Evolutionary conservation across 1,140 invertebrate genomes (phyloP).

Genomic region (Plectrocnemia conspersa): DNA sequence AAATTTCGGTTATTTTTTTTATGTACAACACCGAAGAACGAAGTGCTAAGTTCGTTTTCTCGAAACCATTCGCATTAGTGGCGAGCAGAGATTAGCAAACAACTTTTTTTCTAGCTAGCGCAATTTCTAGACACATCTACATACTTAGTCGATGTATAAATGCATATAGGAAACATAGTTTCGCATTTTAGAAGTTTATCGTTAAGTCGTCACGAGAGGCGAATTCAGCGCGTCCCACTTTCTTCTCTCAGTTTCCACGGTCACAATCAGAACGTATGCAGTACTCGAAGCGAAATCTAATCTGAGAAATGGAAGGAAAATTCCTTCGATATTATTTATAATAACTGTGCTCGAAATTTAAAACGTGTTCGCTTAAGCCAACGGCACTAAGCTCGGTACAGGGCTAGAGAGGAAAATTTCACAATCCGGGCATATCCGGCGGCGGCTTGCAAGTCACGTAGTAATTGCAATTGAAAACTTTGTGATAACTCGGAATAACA

Average conservation of each 20-base stretch:
- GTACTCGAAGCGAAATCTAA: constrained; percentile 8
- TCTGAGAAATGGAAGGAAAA: constrained; percentile 19
- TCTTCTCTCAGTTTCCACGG: constrained; percentile 6
- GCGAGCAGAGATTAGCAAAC: too few relatives aligned
- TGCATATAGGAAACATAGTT: too few relatives aligned
- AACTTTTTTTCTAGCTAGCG: too few relatives aligned
- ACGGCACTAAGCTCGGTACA: background rate
- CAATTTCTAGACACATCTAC: too few relatives aligned
- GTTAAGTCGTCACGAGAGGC: too few relatives aligned
- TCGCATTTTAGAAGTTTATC: too few relatives aligned
- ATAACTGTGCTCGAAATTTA: constrained; percentile 10
- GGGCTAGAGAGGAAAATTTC: background rate
- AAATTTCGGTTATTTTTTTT: too few relatives aligned
- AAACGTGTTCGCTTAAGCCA: background rate
- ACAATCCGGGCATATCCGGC: constrained; percentile 6
- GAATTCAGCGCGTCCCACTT: too few relatives aligned
- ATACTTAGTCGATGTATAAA: too few relatives aligned
- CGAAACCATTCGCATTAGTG: too few relatives aligned
- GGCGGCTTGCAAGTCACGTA: constrained; percentile 29
- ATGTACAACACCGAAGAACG: too few relatives aligned
- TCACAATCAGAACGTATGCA: background rate
- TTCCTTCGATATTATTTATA: constrained; percentile 20
- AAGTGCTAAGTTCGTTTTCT: too few relatives aligned
- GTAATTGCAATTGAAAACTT: constrained; percentile 35
- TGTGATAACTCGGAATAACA: constrained; percentile 28